Conservation (phyloP, 1,140 invertebrate genomes). For the Apocrypta bakeri region DNA sequence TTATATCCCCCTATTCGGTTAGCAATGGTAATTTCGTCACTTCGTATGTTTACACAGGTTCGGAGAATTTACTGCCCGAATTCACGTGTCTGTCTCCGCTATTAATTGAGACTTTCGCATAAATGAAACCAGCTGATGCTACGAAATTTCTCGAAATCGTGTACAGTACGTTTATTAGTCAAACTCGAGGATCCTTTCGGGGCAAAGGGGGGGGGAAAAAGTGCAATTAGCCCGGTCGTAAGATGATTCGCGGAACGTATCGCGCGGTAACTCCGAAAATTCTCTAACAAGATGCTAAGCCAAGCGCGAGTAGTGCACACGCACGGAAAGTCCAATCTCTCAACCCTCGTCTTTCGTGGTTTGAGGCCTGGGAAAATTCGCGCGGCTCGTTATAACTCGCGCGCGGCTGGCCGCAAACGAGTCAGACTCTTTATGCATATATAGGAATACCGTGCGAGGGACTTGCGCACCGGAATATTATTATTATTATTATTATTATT, state of each 20-base stretch:
- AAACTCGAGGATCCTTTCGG: neutral
- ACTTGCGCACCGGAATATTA: constrained; percentile 17
- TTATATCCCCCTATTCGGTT: neutral
- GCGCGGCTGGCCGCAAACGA: neutral
- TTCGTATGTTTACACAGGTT: constrained; percentile 14
- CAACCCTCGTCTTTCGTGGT: constrained; percentile 26
- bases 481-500: constrained; percentile 16
- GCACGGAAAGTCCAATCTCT: constrained; percentile 26
- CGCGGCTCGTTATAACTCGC: constrained; percentile 20
- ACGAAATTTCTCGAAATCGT: neutral
- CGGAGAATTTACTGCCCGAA: neutral
- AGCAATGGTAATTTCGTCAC: neutral
- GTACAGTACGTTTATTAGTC: too few species aligned
- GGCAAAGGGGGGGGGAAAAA: too few species aligned
- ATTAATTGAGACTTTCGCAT: constrained; percentile 34
- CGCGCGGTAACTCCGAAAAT: constrained; percentile 1
- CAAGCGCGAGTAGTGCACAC: neutral
- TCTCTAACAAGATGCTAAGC: constrained; percentile 34
- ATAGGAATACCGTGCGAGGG: neutral
- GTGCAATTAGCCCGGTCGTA: neutral
- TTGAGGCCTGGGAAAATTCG: constrained; percentile 40
- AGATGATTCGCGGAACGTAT: neutral
- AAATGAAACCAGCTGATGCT: neutral
- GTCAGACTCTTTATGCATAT: constrained; percentile 1
- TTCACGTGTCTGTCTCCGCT: neutral